phyloP scores from a whole-genome alignment of 2,113 vertebrate genomes.

The Baryphthengus martii region DNA sequence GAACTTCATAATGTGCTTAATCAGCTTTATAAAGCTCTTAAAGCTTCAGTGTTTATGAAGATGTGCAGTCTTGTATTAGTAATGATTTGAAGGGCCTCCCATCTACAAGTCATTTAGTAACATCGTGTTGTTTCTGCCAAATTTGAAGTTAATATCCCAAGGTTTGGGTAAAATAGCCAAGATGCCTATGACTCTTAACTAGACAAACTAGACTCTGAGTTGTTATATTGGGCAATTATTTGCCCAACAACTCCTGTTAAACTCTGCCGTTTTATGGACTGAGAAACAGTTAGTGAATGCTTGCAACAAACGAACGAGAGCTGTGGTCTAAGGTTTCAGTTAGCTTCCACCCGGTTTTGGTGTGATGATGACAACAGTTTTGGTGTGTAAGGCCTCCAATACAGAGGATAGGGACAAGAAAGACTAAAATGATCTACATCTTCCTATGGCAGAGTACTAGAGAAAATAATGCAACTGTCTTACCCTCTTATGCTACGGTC shows the following conservation, averaged over 20 bases:
- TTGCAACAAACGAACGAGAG: background rate
- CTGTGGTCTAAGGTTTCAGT: background rate
- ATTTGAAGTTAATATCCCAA: background rate
- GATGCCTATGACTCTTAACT: background rate
- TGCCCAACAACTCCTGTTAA: background rate
- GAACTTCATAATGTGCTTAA: background rate
- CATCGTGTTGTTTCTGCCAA: background rate
- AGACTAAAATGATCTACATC: background rate
- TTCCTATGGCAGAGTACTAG: background rate
- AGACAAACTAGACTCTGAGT: background rate
- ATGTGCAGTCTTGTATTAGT: background rate
- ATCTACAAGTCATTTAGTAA: accelerated
- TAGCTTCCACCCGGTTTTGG: background rate
- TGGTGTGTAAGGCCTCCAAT: background rate
- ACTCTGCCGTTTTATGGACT: background rate
- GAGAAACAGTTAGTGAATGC: background rate
- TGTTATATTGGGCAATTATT: background rate
- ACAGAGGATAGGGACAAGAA: background rate
- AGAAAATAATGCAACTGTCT: background rate
- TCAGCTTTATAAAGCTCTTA: background rate
- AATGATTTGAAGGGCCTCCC: background rate
- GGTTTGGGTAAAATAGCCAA: background rate
- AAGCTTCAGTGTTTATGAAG: background rate
- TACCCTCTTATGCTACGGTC: background rate
- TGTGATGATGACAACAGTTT: background rate